phyloP scores from a whole-genome alignment of 2,113 vertebrate genomes.

The Poicephalus meyeri region DNA sequence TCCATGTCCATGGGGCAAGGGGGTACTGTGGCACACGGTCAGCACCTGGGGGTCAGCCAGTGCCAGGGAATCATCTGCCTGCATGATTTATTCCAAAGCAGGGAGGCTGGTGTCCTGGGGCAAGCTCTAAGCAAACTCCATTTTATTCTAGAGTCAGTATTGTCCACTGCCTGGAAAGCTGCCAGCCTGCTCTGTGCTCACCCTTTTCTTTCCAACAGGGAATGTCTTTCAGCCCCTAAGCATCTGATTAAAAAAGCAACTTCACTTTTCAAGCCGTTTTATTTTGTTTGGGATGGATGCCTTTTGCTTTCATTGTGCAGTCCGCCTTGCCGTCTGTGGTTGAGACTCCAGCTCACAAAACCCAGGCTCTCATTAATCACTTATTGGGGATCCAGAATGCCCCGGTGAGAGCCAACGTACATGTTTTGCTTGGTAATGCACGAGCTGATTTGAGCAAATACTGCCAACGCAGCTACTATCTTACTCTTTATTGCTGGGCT shows the following conservation, averaged over 20 bases:
- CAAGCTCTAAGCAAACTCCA: background rate
- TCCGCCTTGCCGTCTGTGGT: background rate
- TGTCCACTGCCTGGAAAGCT: conserved; percentile 13
- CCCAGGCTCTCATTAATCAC: conserved; percentile 40
- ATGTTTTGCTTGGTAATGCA: conserved; percentile 42
- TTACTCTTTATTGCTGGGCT: conserved; percentile 29
- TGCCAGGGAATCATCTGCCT: rapidly evolving
- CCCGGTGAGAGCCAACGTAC: background rate
- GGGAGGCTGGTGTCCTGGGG: background rate
- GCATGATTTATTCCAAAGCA: background rate
- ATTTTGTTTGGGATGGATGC: conserved; percentile 54
- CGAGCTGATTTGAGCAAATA: conserved; percentile 39
- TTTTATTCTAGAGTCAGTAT: conserved; percentile 49
- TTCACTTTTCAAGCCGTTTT: conserved; percentile 46
- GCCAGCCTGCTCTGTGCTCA: background rate
- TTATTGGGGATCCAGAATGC: conserved; percentile 52
- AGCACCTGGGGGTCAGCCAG: background rate
- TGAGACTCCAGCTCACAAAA: conserved; percentile 21
- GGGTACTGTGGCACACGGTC: background rate
- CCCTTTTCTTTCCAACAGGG: conserved; percentile 52
- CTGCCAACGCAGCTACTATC: background rate
- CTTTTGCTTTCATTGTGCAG: conserved; percentile 53
- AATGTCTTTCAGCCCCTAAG: conserved; percentile 48
- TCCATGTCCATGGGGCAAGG: rapidly evolving
- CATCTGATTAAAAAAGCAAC: conserved; percentile 61